These are phyloP conservation scores for Drosophila mercatorum DNA, from an alignment of 2,888 invertebrate genomes.

Conservation along the genomic window DNA sequence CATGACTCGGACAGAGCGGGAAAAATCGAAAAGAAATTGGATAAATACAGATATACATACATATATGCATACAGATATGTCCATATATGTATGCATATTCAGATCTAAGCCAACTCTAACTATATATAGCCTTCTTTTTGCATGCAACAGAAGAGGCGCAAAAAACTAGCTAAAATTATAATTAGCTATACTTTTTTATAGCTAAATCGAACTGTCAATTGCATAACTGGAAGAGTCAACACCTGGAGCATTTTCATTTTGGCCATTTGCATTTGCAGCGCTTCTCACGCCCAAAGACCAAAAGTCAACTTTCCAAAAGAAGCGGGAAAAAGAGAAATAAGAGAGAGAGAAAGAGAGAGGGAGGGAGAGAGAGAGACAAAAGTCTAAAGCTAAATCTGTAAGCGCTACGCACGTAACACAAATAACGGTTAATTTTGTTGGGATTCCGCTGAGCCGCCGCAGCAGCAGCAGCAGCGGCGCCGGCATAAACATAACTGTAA, in stretches of 20 bases:
- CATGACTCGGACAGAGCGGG: no score
- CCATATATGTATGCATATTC: neutral
- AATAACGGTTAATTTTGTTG: conserved; percentile 65
- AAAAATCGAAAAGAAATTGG: conserved; percentile 1
- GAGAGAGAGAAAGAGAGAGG: neutral
- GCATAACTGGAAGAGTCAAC: conserved; percentile 19
- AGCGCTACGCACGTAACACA: conserved; percentile 73
- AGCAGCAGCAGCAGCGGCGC: conserved; percentile 9
- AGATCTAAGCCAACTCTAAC: neutral
- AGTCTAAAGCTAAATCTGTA: conserved; percentile 30
- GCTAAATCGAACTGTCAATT: conserved; percentile 1
- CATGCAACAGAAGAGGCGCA: neutral
- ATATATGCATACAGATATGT: neutral
- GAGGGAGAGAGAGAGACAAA: neutral
- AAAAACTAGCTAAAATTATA: neutral
- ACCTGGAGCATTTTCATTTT: conserved; percentile 38
- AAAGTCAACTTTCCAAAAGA: conserved; percentile 53
- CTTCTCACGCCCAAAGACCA: conserved; percentile 50
- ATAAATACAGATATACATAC: neutral
- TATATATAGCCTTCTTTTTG: neutral
- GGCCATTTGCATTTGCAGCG: conserved; percentile 42
- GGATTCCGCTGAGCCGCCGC: conserved; percentile 38
- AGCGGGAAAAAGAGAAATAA: no score
- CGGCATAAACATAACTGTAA: conserved; percentile 70
- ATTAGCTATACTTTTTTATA: neutral